Conservation (phyloP, 30 jellyfish, hydroid and myxozoan species). For the Aurelia sp. region DNA sequence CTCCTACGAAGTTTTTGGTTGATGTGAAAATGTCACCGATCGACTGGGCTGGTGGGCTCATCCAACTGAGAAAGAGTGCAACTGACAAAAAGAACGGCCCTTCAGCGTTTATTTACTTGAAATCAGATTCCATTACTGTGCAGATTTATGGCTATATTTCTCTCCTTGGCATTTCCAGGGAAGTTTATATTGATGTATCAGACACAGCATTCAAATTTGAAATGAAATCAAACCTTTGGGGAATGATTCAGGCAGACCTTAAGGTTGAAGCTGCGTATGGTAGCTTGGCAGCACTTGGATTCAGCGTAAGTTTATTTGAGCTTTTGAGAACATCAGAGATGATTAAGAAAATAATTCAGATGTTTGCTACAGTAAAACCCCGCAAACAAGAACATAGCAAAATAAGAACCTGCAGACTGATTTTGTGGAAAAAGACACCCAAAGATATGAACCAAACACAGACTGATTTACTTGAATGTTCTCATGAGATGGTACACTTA, state of each 20-base stretch:
- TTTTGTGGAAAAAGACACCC: too few relatives aligned
- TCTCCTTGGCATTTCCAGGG: slow-evolving; percentile 48
- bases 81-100: slow-evolving; percentile 70
- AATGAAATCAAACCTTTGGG: slow-evolving; percentile 42
- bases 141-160: slow-evolving; percentile 73
- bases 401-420: too few relatives aligned
- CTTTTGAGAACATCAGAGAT: too few relatives aligned
- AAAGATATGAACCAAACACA: too few relatives aligned
- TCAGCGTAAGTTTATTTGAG: slow-evolving; percentile 50
- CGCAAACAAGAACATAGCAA: too few relatives aligned
- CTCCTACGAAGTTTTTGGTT: slow-evolving; percentile 24
- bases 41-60: slow-evolving; percentile 68
- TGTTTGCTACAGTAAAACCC: too few relatives aligned
- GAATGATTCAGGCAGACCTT: slow-evolving; percentile 35
- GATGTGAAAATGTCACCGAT: slow-evolving; percentile 75
- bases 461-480: too few relatives aligned
- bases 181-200: slow-evolving; percentile 48
- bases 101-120: slow-evolving; percentile 28
- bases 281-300: slow-evolving; percentile 30
- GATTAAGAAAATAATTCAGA: too few relatives aligned
- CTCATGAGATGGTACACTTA: too few relatives aligned
- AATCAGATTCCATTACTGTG: slow-evolving; percentile 35
- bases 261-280: slow-evolving; percentile 74
- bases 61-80: slow-evolving; percentile 26
- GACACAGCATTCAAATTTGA: slow-evolving; percentile 73